Evolutionary conservation across 1,140 invertebrate species (phyloP).

Genomic region (Sarcophaga bullata): DNA sequence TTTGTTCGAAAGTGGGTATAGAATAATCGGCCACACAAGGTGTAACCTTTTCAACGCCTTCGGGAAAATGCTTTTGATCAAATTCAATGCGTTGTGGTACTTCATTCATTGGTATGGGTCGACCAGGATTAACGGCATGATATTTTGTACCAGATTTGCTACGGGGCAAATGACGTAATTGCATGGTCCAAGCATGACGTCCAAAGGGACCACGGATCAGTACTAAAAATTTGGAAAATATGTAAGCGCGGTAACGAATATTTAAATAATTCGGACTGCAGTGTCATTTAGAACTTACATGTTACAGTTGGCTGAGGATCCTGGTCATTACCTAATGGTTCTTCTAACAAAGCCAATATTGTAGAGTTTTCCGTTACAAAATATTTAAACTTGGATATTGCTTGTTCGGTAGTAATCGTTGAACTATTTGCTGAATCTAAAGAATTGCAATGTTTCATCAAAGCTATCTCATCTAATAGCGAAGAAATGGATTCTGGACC

Average conservation of each 20-base stretch:
- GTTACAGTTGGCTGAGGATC: constrained; percentile 80
- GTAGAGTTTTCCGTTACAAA: constrained; percentile 92
- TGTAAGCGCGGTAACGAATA: neutral
- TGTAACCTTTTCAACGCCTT: constrained; percentile 82
- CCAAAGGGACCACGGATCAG: constrained; percentile 92
- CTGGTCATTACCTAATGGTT: constrained; percentile 85
- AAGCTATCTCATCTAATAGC: constrained; percentile 85
- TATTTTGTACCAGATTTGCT: constrained; percentile 80
- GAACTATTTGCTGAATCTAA: constrained; percentile 58
- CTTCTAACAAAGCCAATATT: constrained; percentile 89
- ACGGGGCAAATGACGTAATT: constrained; percentile 82
- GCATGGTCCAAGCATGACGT: constrained; percentile 93
- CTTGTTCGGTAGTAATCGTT: constrained; percentile 55
- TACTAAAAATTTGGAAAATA: constrained; percentile 62
- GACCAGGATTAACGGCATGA: constrained; percentile 77
- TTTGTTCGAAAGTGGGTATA: constrained; percentile 76
- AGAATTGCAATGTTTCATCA: constrained; percentile 82
- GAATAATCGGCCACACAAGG: constrained; percentile 79
- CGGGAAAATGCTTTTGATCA: constrained; percentile 83
- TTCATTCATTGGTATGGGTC: constrained; percentile 82
- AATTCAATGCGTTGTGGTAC: constrained; percentile 71
- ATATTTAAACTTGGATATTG: constrained; percentile 78
- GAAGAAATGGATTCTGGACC: constrained; percentile 87
- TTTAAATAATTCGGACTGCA: neutral
- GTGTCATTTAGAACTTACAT: constrained; percentile 66